phyloP scores from a whole-genome alignment of 2,797 vertebrate species.

The Loriculus beryllinus region DNA sequence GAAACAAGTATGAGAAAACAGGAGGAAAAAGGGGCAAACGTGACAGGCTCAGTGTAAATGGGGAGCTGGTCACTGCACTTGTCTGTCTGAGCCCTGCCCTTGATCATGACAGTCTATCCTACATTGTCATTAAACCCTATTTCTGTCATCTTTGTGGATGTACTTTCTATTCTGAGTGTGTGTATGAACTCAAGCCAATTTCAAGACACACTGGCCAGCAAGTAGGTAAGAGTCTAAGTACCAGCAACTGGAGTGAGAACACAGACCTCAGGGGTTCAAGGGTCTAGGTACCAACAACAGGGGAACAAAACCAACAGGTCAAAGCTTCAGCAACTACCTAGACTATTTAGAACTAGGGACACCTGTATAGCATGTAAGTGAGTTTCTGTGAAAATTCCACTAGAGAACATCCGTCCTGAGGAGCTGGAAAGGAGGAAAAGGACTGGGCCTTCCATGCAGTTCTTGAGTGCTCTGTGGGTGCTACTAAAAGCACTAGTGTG shows the following conservation, averaged over 20 bases:
- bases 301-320: not conserved
- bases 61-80: not conserved
- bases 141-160: not conserved
- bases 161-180: not conserved
- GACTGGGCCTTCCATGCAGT: accelerated
- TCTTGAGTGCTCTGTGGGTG: not conserved
- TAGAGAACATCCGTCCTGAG: not conserved
- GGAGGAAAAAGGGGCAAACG: not conserved
- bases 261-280: accelerated
- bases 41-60: not conserved
- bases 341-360: not conserved
- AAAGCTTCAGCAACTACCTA: not conserved
- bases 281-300: not conserved
- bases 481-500: not conserved
- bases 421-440: not conserved
- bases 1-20: not conserved
- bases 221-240: not conserved
- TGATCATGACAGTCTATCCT: not conserved
- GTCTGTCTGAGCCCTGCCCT: not conserved
- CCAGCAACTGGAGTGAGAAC: not conserved
- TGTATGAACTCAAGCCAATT: not conserved
- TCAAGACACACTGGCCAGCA: not conserved
- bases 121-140: not conserved
- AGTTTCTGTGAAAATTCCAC: not conserved
- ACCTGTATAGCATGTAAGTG: accelerated